Evolutionary conservation across 1,140 invertebrate genomes (phyloP), one percentile per base, ranked within the genome.

Genomic region (Philopotamus ludificatus): DNA sequence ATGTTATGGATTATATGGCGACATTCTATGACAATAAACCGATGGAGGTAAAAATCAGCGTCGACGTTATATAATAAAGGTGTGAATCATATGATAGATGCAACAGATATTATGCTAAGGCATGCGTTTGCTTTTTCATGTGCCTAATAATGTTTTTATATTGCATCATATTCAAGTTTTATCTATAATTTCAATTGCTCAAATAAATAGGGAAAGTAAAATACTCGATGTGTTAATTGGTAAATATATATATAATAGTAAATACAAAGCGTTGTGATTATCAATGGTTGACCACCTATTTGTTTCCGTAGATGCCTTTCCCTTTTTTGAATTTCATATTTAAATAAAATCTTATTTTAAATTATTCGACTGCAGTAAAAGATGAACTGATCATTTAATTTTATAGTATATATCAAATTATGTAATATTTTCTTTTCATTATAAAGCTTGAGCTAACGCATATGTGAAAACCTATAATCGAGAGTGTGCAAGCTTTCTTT

Each of bases 231-330:
- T n/a, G n/a, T n/a, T n/a, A n/a, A n/a, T n/a, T n/a, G n/a, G n/a
- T n/a, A n/a, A n/a, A n/a, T n/a, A n/a, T n/a, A n/a, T n/a, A n/a
- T n/a, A n/a, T n/a, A n/a, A n/a, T n/a, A n/a, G n/a, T n/a, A n/a
- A n/a, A n/a, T n/a, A n/a, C n/a, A n/a, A n/a, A n/a, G n/a, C n/a
- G n/a, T n/a, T n/a, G n/a, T n/a, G n/a, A n/a, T n/a, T 53, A 26
- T 22, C 8, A 50, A 57, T 41, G n/a, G 21, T 42, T 44, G 54
- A 41, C 63, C 63, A 65, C 47, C 63, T 65, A 65, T 65, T 65
- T 15, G 54, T 60, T 65, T 65, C 63, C 63, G 63, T 55, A 59
- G 47, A 49, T 65, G 63, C 63, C 63, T 65, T 65, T 65, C 63
- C 63, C 28, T 58, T 65, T 34, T 51, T 9, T 15, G n/a, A n/a